Evolutionary conservation across 1,140 invertebrate species (phyloP).

Genomic region (Drosophila truncata): DNA sequence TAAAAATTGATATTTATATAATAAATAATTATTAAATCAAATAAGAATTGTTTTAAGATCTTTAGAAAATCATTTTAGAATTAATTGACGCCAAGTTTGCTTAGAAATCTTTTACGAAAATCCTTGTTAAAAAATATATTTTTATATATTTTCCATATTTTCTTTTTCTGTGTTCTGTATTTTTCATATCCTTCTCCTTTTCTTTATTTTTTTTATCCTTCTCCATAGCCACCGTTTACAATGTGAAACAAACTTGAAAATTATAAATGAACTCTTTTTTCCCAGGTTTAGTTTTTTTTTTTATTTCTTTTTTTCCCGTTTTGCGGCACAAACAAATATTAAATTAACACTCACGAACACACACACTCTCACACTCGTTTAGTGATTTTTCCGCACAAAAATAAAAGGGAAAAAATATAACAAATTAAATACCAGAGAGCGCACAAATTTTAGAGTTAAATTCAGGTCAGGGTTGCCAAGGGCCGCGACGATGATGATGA

Average conservation of each 20-base stretch:
- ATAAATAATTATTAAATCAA: too few species aligned
- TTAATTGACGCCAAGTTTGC: neutral
- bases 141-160: neutral
- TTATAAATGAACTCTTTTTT: conserved; percentile 50
- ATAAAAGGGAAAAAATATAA: conserved; percentile 24
- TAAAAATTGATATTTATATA: too few species aligned
- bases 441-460: conserved; percentile 71
- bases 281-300: neutral
- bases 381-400: conserved; percentile 42
- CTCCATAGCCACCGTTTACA: conserved; percentile 10
- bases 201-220: neutral
- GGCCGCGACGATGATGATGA: conserved; percentile 56
- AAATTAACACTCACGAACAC: conserved; percentile 63
- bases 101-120: neutral
- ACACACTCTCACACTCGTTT: conserved; percentile 12
- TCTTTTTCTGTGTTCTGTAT: neutral
- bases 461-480: conserved; percentile 74
- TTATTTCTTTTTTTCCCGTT: neutral
- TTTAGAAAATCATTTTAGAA: too few species aligned
- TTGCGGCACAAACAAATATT: conserved; percentile 54
- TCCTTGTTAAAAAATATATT: neutral
- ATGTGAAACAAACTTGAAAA: conserved; percentile 59
- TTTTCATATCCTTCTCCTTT: neutral
- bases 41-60: too few species aligned
- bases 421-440: conserved; percentile 43